Conservation (phyloP, 64 coral and sea anemone genomes). For the Montipora foliosa region DNA sequence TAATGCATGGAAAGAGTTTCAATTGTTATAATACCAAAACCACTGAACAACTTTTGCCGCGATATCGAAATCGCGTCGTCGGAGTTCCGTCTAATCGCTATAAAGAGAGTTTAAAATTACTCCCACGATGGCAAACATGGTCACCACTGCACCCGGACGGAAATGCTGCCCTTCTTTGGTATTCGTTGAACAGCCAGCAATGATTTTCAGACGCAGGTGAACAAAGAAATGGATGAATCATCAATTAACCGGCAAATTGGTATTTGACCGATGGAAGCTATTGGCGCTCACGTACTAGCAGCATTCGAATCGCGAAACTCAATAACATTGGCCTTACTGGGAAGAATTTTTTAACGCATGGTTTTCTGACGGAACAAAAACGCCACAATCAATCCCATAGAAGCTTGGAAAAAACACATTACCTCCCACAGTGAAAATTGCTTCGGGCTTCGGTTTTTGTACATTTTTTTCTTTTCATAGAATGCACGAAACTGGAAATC, state of each 20-base stretch:
- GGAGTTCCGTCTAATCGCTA: neutral
- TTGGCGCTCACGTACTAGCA: neutral
- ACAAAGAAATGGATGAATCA: neutral
- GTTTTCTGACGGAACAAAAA: constrained; percentile 47
- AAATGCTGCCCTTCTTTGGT: constrained; percentile 4
- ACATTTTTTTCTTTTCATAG: neutral
- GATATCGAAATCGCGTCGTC: neutral
- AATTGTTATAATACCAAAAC: neutral
- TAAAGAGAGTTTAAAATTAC: neutral
- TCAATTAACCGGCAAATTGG: neutral
- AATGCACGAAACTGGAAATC: constrained; percentile 1
- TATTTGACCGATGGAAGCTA: constrained; percentile 14
- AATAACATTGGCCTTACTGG: neutral
- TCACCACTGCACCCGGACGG: neutral
- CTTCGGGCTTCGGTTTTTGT: constrained; percentile 22
- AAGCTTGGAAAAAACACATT: neutral
- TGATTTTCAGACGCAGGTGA: constrained; percentile 27
- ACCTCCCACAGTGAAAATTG: constrained; percentile 49
- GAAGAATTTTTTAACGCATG: neutral
- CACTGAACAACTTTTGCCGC: neutral
- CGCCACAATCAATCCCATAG: neutral
- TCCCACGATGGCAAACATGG: constrained; percentile 10
- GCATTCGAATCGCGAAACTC: neutral
- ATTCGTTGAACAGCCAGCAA: neutral
- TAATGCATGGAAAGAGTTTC: neutral